Base-by-base conservation (phyloP, 2,888 invertebrate genomes). In the Zhengitettix transpicula region DNA sequence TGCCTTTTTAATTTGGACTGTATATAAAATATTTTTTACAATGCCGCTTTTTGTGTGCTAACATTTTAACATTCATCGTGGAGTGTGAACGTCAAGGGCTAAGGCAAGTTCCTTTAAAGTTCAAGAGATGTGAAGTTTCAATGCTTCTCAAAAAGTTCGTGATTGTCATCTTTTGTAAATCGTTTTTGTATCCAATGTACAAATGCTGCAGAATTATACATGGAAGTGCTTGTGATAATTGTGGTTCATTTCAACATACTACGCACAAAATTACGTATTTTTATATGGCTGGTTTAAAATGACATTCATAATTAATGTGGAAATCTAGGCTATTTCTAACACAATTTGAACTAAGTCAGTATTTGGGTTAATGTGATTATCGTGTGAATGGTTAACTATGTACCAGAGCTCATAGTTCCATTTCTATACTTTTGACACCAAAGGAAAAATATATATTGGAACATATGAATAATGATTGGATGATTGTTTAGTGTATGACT, bases 381-480 rank as follows among this genome's bases (percentile, higher is more conserved):
- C 57, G 57, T 57, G 40, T 60, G 60, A 55, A 54, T 54, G 60
- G 42, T 47, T 42, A 42, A 47, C 47, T 47, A 47, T 47, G 47
- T 57, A 53, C 51, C 52, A 54, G 57, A 52, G 47, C 42, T 40
- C 47, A 54, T 53, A 57, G 11, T 55, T 44, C 53, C 11, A 47
- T 53, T 42, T 42, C 53, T 61, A 40, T 59, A 55, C 57, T 61
- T 61, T 61, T 60, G 57, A 61, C 61, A 58, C 61, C 61, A 61
- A 61, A 61, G 61, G 59, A 57, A 61, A 57, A 42, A 55, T 51
- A 59, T 44, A 59, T 55, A 42, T 56, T 52, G 56, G 55, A 52
- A 51, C 41, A 59, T 42, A 44, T 59, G 59, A 59, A 28, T 52
- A 40, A 44, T 58, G 58, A 55, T 16, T 58, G 58, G 54, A 58